phyloP scores from a whole-genome alignment of 2,113 vertebrate genomes.

The Acanthisitta chloris region DNA sequence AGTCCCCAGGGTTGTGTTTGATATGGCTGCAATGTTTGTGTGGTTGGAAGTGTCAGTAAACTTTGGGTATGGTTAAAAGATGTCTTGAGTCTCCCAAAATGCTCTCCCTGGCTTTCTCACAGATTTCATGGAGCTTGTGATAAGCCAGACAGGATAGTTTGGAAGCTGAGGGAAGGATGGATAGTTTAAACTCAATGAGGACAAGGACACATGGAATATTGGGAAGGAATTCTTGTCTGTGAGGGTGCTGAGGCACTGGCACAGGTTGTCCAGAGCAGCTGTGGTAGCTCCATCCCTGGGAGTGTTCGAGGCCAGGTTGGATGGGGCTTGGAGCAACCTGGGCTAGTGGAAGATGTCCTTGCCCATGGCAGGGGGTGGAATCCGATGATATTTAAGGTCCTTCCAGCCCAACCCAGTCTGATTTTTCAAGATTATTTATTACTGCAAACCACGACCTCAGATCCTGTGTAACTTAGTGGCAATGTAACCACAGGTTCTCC shows the following conservation, averaged over 20 bases:
- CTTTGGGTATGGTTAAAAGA: background rate
- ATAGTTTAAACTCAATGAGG: background rate
- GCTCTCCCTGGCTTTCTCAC: background rate
- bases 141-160: background rate
- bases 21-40: background rate
- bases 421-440: background rate
- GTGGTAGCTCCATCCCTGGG: background rate
- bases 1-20: background rate
- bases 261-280: background rate
- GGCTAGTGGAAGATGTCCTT: background rate
- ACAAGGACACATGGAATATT: no score
- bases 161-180: background rate
- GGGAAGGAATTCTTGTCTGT: background rate
- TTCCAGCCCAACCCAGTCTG: background rate
- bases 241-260: no score
- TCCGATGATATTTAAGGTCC: no score
- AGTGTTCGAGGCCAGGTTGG: background rate
- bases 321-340: background rate
- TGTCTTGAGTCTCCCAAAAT: background rate
- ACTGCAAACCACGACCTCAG: background rate
- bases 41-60: background rate
- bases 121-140: background rate
- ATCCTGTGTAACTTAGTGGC: accelerated
- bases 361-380: background rate
- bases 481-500: background rate